phyloP scores from a whole-genome alignment of 2,888 invertebrate species.

The Agriotes lineatus region DNA sequence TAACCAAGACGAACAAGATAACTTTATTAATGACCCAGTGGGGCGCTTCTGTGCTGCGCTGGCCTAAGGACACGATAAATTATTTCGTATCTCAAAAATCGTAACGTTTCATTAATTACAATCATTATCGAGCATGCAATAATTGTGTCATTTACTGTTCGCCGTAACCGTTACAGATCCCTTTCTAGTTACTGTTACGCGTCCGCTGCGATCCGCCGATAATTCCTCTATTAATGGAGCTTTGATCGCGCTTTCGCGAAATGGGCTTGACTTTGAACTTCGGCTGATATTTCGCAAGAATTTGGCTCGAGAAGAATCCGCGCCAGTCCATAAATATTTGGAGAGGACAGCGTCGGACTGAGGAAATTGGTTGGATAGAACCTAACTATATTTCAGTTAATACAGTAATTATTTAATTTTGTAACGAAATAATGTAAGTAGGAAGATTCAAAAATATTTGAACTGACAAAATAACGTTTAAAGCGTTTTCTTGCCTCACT shows the following conservation, averaged over 20 bases:
- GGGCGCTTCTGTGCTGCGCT: conserved; percentile 42
- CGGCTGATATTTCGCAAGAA: background rate
- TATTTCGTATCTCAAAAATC: conserved; percentile 41
- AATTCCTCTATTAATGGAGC: too few species aligned
- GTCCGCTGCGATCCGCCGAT: background rate
- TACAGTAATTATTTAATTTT: too few species aligned
- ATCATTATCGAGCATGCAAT: conserved; percentile 33
- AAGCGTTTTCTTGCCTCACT: too few species aligned
- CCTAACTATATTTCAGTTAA: too few species aligned
- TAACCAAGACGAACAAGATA: conserved; percentile 37
- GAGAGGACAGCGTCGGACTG: too few species aligned
- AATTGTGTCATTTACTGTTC: conserved; percentile 36
- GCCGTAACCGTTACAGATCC: conserved; percentile 29
- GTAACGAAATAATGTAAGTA: too few species aligned
- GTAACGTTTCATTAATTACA: conserved; percentile 35
- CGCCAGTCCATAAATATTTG: too few species aligned
- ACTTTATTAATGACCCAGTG: conserved; percentile 40
- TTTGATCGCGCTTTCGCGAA: too few species aligned
- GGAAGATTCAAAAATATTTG: too few species aligned
- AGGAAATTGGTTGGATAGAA: too few species aligned
- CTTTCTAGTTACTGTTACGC: conserved; percentile 28
- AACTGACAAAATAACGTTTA: too few species aligned
- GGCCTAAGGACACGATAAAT: conserved; percentile 43
- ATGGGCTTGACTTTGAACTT: background rate
- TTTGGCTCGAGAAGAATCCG: background rate